These are phyloP conservation scores for Eupleurogrammus muticus DNA, from an alignment of 2,797 vertebrate genomes.

Conservation along the genomic window DNA sequence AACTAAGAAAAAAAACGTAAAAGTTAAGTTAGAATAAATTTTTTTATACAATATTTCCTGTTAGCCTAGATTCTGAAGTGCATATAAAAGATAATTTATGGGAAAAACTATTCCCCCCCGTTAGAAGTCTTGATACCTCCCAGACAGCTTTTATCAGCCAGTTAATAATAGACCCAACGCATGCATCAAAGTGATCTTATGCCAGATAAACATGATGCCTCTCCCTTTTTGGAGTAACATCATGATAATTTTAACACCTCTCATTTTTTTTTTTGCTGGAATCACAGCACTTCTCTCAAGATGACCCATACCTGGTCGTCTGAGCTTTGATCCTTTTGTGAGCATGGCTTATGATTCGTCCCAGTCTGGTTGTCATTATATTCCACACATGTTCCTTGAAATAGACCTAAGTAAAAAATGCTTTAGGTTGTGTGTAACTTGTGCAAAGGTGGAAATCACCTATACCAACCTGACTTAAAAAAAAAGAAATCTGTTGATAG, in stretches of 20 bases:
- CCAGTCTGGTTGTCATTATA: slow-evolving; percentile 23
- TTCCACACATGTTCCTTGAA: slow-evolving; percentile 26
- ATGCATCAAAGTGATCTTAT: background rate
- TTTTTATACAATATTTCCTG: slow-evolving; percentile 1
- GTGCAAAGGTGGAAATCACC: background rate
- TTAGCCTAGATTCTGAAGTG: background rate
- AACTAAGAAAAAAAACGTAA: background rate
- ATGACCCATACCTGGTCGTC: slow-evolving; percentile 20
- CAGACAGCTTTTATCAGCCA: slow-evolving; percentile 15
- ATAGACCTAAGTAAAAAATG: slow-evolving; percentile 3
- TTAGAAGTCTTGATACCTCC: background rate
- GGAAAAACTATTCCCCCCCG: background rate
- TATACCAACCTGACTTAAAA: background rate
- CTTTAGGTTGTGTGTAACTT: background rate
- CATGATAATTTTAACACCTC: background rate
- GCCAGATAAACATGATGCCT: background rate
- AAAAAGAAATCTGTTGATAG: slow-evolving; percentile 1
- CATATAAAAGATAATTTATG: background rate
- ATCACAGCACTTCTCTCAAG: slow-evolving; percentile 1
- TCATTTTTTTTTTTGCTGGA: background rate
- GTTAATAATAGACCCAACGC: background rate
- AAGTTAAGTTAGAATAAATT: slow-evolving; percentile 1
- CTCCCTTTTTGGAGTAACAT: background rate
- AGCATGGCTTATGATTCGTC: slow-evolving; percentile 9
- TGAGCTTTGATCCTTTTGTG: slow-evolving; percentile 18